A percentile compares a stretch with the other conserved stretches of the same genome.
phyloP scores from a whole-genome alignment of 92 coral and sea anemone genomes.

The Porites lobata region DNA sequence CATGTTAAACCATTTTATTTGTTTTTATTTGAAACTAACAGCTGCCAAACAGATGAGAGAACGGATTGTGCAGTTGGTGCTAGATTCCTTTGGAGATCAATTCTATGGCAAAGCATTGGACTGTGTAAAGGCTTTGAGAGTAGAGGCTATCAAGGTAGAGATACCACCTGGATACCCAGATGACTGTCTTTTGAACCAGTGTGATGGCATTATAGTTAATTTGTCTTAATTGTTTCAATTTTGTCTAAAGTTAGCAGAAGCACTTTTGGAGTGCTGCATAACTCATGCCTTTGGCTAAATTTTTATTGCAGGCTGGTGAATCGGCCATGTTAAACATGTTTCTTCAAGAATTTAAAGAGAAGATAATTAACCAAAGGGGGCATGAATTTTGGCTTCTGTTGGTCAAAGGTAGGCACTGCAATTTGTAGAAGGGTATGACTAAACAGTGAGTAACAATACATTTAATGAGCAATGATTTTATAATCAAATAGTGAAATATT shows the following conservation, averaged over 20 bases:
- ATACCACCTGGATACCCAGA: neutral
- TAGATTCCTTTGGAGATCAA: slow-evolving; percentile 94
- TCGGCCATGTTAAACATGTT: slow-evolving; percentile 88
- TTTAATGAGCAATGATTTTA: no score
- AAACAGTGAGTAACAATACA: no score
- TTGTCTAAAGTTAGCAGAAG: no score
- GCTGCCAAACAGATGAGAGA: slow-evolving; percentile 95
- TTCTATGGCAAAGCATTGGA: slow-evolving; percentile 88
- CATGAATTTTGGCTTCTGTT: slow-evolving; percentile 90
- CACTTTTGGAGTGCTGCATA: no score
- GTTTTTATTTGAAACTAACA: slow-evolving; percentile 5
- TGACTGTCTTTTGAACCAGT: neutral
- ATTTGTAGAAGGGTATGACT: no score
- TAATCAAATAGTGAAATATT: no score
- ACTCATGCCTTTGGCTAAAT: neutral
- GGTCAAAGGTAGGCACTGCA: slow-evolving; percentile 70
- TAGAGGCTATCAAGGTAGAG: slow-evolving; percentile 88
- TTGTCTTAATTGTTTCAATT: no score
- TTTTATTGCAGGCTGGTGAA: slow-evolving; percentile 82
- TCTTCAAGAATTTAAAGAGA: slow-evolving; percentile 83
- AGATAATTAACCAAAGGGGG: slow-evolving; percentile 80
- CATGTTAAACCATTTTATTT: neutral
- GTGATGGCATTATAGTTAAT: neutral
- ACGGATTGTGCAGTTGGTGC: slow-evolving; percentile 83
- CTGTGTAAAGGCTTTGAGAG: slow-evolving; percentile 79